phyloP scores from a whole-genome alignment of 1,140 invertebrate genomes.

The Drosophila persimilis region DNA sequence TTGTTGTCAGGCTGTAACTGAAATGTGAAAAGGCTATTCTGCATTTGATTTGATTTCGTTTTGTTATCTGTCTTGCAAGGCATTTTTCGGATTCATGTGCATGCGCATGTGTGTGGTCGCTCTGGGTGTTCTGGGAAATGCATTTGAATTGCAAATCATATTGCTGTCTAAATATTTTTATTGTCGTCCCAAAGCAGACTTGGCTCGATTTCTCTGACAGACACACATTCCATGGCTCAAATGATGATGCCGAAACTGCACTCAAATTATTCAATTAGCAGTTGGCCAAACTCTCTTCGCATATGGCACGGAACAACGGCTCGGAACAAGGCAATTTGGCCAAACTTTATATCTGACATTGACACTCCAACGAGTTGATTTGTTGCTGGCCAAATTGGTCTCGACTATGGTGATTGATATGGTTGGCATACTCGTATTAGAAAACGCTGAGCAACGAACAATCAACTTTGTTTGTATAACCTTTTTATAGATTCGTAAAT shows the following conservation, averaged over 20 bases:
- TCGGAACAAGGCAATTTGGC: constrained; percentile 18
- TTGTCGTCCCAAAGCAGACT: constrained; percentile 4
- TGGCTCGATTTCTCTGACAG: neutral
- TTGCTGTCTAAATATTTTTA: constrained; percentile 39
- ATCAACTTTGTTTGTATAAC: too few relatives aligned
- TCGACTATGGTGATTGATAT: too few relatives aligned
- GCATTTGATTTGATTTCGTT: constrained; percentile 32
- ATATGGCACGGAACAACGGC: neutral
- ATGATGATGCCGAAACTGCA: constrained; percentile 27
- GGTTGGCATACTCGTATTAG: too few relatives aligned
- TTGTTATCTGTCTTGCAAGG: constrained; percentile 14
- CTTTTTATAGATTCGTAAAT: too few relatives aligned
- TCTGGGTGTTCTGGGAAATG: neutral
- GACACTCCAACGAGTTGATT: constrained; percentile 5
- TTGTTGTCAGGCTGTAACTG: neutral
- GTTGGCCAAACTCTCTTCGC: neutral
- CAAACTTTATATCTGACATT: neutral
- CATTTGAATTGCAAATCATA: constrained; percentile 34
- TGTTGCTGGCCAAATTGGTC: constrained; percentile 5
- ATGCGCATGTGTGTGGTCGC: neutral
- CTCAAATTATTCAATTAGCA: constrained; percentile 40
- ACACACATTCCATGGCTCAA: neutral
- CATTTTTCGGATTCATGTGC: constrained; percentile 30
- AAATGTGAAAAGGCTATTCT: constrained; percentile 18
- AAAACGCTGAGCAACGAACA: too few relatives aligned